Conservation (phyloP, 2,113 vertebrate species). For the Microcebus griseorufus region DNA sequence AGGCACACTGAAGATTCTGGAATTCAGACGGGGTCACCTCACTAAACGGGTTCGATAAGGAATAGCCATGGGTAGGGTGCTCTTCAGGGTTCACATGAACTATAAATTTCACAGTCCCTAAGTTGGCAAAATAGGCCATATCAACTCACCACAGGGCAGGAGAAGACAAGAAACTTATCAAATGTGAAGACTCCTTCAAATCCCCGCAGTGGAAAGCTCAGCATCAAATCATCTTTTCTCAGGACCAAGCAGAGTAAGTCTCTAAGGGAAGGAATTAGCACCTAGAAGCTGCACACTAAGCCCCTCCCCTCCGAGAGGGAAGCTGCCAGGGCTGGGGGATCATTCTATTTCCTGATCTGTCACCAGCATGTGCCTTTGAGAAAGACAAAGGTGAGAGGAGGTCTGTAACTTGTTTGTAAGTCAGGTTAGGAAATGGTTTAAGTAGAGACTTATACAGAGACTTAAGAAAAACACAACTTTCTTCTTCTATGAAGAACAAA, state of each 20-base stretch:
- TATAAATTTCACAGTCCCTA: not conserved
- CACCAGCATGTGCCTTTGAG: not conserved
- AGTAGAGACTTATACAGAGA: not conserved
- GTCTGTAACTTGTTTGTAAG: not conserved
- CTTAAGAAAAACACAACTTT: slow-evolving; percentile 32
- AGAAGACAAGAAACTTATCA: not conserved
- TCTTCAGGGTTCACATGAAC: not conserved
- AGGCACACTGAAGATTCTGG: not conserved
- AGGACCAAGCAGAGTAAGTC: not conserved
- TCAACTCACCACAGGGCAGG: not conserved
- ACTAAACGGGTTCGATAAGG: not conserved
- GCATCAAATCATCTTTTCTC: not conserved
- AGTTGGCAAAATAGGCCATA: not conserved
- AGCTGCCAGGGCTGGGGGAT: not conserved
- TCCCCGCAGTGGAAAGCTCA: not conserved
- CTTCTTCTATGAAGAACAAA: slow-evolving; percentile 68
- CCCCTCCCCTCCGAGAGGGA: not conserved
- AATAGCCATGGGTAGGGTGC: accelerated
- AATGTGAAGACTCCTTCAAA: not conserved
- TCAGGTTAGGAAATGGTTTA: not conserved
- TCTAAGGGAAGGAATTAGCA: too few species aligned
- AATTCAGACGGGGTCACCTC: not conserved
- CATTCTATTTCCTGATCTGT: not conserved
- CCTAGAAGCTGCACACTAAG: not conserved
- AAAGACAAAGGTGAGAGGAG: not conserved